Conservation (phyloP, 2,113 vertebrate genomes). For the Engraulis encrasicolus region DNA sequence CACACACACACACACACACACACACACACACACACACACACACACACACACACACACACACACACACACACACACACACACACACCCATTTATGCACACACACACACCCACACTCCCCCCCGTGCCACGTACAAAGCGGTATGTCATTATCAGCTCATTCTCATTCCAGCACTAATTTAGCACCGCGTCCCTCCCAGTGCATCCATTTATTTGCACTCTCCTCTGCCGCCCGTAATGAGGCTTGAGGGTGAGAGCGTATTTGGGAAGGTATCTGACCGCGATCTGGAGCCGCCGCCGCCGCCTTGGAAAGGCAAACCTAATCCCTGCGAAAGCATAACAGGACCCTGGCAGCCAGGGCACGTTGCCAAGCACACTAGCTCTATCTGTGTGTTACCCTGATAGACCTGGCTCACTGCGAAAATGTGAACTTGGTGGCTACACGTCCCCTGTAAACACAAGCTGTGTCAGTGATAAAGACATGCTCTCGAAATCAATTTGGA, state of each 20-base stretch:
- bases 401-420: background rate
- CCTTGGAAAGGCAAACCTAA: background rate
- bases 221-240: background rate
- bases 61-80: too few species aligned
- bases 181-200: background rate
- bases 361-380: conserved; percentile 5
- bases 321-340: conserved; percentile 9
- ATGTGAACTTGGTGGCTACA: background rate
- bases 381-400: conserved; percentile 4
- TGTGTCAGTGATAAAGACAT: background rate
- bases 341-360: background rate
- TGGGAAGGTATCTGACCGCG: background rate
- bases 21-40: conserved; percentile 12
- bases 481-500: conserved; percentile 3
- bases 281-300: background rate
- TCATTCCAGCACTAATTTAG: background rate
- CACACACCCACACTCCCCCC: too few species aligned
- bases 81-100: too few species aligned
- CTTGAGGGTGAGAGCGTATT: background rate
- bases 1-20: conserved; percentile 20
- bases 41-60: background rate
- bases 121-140: too few species aligned
- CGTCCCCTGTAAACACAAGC: background rate
- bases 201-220: background rate
- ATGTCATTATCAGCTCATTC: background rate